Evolutionary conservation across 2,797 vertebrate genomes (phyloP), one percentile per base, ranked within the genome.

Genomic region (Pseudochirops cupreus): DNA sequence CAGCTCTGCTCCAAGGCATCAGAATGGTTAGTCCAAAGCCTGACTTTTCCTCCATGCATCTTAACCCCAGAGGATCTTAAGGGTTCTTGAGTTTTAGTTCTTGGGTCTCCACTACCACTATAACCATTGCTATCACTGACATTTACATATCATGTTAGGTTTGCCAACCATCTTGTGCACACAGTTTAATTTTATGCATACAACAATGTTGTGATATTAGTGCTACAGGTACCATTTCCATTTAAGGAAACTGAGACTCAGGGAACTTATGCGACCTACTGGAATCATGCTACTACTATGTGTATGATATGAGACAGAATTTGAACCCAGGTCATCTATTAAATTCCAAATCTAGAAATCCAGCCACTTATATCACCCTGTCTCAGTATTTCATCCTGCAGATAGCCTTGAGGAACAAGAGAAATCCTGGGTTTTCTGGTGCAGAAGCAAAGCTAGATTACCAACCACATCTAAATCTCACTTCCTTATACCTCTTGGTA

Each of bases 391-490:
- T 94, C 94, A 93, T 94, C 14, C 59, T 93, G 59, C 12, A 94
- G 50, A 95, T 0, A 93, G 50, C 16, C 90, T 92, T 56, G 54
- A 92, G n/a, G 74, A n/a, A 87, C 91, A 94, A 14, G 52, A 95
- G 92, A 97, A 93, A 29, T 46, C 89, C 1, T 96, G 14, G 10
- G 2, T 95, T 97, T 97, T 92, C 53, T 92, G 91, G 74, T 95
- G 89, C 58, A 56, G 4, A 5, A 28, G 9, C 0, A 24, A 0
- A 53, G 33, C 24, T 93, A 94, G 33, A 90, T 16, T 93, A 12
- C 95, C 54, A 96, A 74, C 29, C 24, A 95, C 12, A 94, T 58
- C 53, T 67, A 87, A 96, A 91, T 96, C n/a, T 96, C 90, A 96
- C 90, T 24, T 95, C 82, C 0, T 92, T 58, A 74, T 9, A 92